Base-by-base conservation (phyloP, 2,113 vertebrate genomes). In the Stigmatopora argus region DNA sequence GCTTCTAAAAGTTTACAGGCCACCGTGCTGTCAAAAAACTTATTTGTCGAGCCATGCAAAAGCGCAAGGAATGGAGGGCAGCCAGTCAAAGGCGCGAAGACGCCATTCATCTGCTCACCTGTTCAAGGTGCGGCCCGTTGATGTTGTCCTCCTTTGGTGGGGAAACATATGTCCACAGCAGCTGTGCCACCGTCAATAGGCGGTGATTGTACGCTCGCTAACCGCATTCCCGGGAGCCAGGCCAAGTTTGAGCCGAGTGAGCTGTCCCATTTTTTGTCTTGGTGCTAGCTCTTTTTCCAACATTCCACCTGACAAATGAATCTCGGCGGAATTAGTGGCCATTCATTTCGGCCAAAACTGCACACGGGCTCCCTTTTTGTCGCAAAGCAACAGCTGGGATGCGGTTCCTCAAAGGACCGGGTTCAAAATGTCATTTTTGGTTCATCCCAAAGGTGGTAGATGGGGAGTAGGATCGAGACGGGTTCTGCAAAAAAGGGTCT, bases 131-230 rank as follows among this genome's bases (percentile, higher is more conserved):
- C 81, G 87, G 77, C 75, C 79, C 86, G 82, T 88, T 86, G 89
- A 90, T 87, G 86, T 89, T 79, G 80, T 83, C 85, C 81, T 89
- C 82, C 87, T 89, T 87, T 83, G 79, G 83, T 85, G 87, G 85
- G 73, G 83, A 88, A 61, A 83, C 88, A 91, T 90, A 91, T 90
- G 89, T 88, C 87, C 86, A 84, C 82, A 83, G 85, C 91, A 91
- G 89, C 90, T 90, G 90, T 87, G 89, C 85, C 84, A 86, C 78
- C 78, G 73, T 86, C 77, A 87, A 83, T 87, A 89, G 85, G 78
- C 81, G 73, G 83, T 86, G 83, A 87, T 88, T 89, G 88, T 87
- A 80, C 70, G 82, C 82, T 74, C 72, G 74, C 82, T 81, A 84
- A 84, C 85, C 82, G 82, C 74, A 87, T 89, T 89, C 86, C 87